phyloP scores from a whole-genome alignment of 2,113 vertebrate genomes.

The Pelmatolapia mariae region DNA sequence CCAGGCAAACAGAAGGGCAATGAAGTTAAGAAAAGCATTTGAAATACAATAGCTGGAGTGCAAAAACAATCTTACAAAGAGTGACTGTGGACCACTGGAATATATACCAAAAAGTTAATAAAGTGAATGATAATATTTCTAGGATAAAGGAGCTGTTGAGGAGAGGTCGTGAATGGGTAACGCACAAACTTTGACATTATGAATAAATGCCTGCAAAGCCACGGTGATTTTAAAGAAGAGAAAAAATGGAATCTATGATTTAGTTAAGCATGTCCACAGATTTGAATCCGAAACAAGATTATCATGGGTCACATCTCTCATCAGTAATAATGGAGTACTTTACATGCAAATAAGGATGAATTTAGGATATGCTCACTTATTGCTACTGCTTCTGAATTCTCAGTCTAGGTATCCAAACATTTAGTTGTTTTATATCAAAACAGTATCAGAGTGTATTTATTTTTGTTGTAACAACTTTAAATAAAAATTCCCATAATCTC shows the following conservation, averaged over 20 bases:
- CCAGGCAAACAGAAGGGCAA: not conserved
- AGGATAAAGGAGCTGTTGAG: not conserved
- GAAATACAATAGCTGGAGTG: not conserved
- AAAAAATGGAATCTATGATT: not conserved
- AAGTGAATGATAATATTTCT: not conserved
- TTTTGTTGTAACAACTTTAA: not conserved
- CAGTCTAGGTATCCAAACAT: not conserved
- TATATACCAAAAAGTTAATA: not conserved
- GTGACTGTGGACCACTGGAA: not conserved
- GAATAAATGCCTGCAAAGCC: not conserved
- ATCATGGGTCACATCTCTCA: not conserved
- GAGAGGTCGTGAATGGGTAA: not conserved
- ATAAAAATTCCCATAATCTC: not conserved
- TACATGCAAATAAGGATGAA: not conserved
- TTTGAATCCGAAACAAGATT: not conserved
- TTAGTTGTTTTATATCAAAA: not conserved
- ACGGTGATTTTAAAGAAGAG: not conserved
- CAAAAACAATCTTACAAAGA: not conserved
- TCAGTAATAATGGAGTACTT: not conserved
- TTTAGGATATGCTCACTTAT: not conserved
- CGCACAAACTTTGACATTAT: not conserved
- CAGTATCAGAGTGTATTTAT: not conserved
- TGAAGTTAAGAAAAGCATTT: not conserved
- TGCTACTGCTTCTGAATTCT: not conserved
- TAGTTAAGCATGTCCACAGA: not conserved